These are phyloP conservation scores for Spilarctia lutea DNA, from an alignment of 2,888 invertebrate species.

Conservation along the genomic window DNA sequence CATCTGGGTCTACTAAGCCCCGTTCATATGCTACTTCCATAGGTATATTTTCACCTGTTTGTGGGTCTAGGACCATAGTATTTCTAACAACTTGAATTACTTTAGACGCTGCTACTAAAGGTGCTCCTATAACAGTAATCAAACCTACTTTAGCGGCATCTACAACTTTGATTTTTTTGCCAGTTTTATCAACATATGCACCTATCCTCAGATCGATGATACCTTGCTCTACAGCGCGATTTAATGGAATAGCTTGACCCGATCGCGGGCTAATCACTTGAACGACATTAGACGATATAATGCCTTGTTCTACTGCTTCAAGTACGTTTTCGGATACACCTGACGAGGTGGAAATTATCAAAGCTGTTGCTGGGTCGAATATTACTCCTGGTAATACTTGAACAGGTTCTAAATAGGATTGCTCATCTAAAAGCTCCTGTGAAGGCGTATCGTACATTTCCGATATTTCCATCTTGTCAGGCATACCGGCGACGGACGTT, in stretches of 20 bases:
- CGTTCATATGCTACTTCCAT: conserved; percentile 93
- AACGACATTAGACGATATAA: conserved; percentile 89
- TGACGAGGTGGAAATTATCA: conserved; percentile 90
- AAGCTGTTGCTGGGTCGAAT: conserved; percentile 92
- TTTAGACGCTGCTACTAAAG: conserved; percentile 90
- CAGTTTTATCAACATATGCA: conserved; percentile 89
- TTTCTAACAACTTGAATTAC: conserved; percentile 88
- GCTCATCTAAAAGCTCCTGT: conserved; percentile 64
- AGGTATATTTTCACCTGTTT: conserved; percentile 92
- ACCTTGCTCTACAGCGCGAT: conserved; percentile 92
- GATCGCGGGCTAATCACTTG: conserved; percentile 90
- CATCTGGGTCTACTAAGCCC: conserved; percentile 89
- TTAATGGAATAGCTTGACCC: conserved; percentile 88
- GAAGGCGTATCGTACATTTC: conserved; percentile 68
- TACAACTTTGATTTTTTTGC: conserved; percentile 88
- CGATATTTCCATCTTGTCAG: conserved; percentile 90
- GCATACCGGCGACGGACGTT: conserved; percentile 90
- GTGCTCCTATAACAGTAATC: conserved; percentile 91
- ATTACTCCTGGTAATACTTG: conserved; percentile 91
- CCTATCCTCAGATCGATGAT: conserved; percentile 91
- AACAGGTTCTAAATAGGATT: conserved; percentile 88
- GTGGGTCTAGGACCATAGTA: conserved; percentile 91
- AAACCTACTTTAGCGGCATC: conserved; percentile 93
- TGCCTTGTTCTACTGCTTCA: conserved; percentile 91
- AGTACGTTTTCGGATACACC: conserved; percentile 91